A percentile compares a stretch with the other conserved stretches of the same genome.
These are phyloP conservation scores for Pempheris klunzingeri DNA, from an alignment of 2,797 vertebrate species.

Conservation along the genomic window DNA sequence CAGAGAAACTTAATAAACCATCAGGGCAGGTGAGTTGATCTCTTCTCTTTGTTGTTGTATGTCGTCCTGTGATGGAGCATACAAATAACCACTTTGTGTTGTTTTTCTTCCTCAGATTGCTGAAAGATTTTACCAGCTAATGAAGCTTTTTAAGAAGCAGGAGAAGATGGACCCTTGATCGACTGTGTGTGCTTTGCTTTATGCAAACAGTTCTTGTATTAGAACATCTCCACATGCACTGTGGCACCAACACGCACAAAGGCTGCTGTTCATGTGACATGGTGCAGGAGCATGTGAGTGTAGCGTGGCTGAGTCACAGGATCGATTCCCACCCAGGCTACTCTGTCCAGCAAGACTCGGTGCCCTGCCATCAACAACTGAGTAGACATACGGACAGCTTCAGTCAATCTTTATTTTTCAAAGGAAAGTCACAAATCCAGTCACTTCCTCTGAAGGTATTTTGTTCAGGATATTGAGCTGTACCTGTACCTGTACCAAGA, in stretches of 20 bases:
- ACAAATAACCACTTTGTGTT: not conserved
- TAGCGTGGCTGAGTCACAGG: not conserved
- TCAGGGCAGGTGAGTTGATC: conserved; percentile 86
- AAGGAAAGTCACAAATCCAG: not conserved
- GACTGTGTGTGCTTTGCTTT: not conserved
- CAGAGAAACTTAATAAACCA: conserved; percentile 90
- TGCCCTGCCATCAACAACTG: not conserved
- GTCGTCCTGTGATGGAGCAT: not conserved
- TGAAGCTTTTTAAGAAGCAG: conserved; percentile 97
- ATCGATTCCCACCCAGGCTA: not conserved
- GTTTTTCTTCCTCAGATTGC: conserved; percentile 87
- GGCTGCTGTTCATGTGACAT: not conserved
- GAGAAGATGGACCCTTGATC: conserved; percentile 85
- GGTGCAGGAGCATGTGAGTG: not conserved
- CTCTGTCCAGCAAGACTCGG: not conserved
- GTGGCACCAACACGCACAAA: not conserved
- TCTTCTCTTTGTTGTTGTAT: not conserved
- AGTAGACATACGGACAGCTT: not conserved
- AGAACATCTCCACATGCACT: not conserved
- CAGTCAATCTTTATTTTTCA: not conserved
- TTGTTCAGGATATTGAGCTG: conserved; percentile 1
- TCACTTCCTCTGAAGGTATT: not conserved
- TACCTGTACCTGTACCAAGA: not conserved
- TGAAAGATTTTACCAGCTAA: conserved; percentile 93
- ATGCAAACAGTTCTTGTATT: not conserved